A percentile compares a stretch with the other conserved stretches of the same genome.
Evolutionary conservation across 1,140 invertebrate species (phyloP).

Genomic region (Babylonia areolata): DNA sequence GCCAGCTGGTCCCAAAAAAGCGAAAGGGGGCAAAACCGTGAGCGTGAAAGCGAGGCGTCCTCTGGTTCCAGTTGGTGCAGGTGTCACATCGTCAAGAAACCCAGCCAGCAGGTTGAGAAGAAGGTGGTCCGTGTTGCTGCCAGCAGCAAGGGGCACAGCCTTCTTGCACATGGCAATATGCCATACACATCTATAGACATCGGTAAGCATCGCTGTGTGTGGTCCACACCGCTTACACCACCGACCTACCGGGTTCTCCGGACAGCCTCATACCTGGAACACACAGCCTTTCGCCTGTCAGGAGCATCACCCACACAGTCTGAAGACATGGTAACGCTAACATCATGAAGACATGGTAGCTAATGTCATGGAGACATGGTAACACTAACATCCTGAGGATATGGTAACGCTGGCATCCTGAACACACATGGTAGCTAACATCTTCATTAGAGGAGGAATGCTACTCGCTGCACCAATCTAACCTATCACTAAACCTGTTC

Average conservation of each 20-base stretch:
- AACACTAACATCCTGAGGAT: too few relatives aligned
- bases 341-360: too few relatives aligned
- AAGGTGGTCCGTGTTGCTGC: constrained; percentile 18
- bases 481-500: too few relatives aligned
- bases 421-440: too few relatives aligned
- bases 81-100: constrained; percentile 11
- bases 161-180: constrained; percentile 69
- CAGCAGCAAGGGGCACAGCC: constrained; percentile 35
- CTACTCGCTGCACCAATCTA: too few relatives aligned
- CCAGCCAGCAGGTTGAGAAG: constrained; percentile 32
- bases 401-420: too few relatives aligned
- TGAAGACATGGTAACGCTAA: constrained; percentile 31
- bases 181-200: constrained; percentile 66
- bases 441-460: too few relatives aligned
- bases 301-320: constrained; percentile 45
- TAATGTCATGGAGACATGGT: too few relatives aligned
- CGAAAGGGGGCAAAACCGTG: neutral
- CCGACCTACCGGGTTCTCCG: constrained; percentile 68
- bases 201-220: constrained; percentile 52
- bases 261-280: constrained; percentile 6
- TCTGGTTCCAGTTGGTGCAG: neutral
- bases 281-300: too few relatives aligned
- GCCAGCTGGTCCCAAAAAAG: neutral
- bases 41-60: neutral
- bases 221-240: constrained; percentile 61